These are phyloP conservation scores for Bacillus rossius DNA, from an alignment of 1,140 invertebrate species.

Conservation along the genomic window DNA sequence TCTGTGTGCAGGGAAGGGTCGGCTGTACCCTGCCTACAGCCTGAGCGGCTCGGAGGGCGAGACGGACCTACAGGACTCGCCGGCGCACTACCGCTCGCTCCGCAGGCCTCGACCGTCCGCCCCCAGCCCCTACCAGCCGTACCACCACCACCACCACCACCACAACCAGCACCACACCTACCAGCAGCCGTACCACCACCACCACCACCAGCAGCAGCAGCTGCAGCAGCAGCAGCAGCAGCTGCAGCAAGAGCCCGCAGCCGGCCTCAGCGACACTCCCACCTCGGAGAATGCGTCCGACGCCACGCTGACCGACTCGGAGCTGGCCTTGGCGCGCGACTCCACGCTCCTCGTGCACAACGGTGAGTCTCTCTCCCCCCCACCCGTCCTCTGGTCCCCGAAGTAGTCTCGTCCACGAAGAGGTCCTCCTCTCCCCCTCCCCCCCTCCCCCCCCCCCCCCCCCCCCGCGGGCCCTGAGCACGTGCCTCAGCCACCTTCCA, in stretches of 20 bases:
- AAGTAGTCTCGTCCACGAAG: no score
- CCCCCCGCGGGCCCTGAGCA: no score
- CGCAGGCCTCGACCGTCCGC: slow-evolving; percentile 35
- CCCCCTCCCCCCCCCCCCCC: no score
- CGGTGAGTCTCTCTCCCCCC: slow-evolving; percentile 49
- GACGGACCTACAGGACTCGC: slow-evolving; percentile 42
- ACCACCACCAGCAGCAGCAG: slow-evolving; percentile 42
- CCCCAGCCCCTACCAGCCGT: slow-evolving; percentile 10
- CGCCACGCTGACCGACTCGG: slow-evolving; percentile 74
- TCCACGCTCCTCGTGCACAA: slow-evolving; percentile 72
- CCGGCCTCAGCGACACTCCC: slow-evolving; percentile 66
- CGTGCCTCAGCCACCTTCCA: no score
- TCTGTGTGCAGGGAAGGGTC: slow-evolving; percentile 62
- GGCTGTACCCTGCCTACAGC: slow-evolving; percentile 61
- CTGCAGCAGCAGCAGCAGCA: slow-evolving; percentile 45
- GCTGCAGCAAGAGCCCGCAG: slow-evolving; percentile 45
- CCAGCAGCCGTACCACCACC: slow-evolving; percentile 44
- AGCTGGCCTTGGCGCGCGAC: slow-evolving; percentile 68
- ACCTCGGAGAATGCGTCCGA: slow-evolving; percentile 74
- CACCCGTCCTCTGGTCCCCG: no score
- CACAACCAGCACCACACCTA: slow-evolving; percentile 33
- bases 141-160: no score
- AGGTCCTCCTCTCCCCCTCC: no score
- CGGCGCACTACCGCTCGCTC: slow-evolving; percentile 37
- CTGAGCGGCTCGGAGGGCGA: slow-evolving; percentile 57